Conservation (phyloP, 2,797 vertebrate species). For the Threskiornis aethiopicus region DNA sequence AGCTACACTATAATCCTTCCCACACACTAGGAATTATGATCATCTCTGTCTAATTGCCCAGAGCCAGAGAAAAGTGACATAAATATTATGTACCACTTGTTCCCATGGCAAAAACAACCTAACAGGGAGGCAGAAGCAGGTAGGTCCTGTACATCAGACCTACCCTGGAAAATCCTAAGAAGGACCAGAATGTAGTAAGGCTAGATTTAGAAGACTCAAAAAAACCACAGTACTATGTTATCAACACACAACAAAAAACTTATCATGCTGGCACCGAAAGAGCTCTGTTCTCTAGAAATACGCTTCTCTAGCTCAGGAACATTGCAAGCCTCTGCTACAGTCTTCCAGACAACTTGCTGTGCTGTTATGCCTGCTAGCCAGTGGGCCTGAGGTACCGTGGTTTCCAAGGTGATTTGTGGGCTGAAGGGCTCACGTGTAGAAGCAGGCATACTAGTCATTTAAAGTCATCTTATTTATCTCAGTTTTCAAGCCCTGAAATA, state of each 20-base stretch:
- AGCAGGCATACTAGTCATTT: neutral
- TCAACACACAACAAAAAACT: accelerated
- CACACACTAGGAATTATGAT: neutral
- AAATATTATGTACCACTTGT: neutral
- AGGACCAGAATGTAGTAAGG: neutral
- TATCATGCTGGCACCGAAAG: neutral
- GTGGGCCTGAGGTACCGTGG: neutral
- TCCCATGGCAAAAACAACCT: neutral
- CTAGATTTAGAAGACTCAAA: neutral
- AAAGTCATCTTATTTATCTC: neutral
- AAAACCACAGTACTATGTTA: neutral
- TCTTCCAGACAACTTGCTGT: neutral
- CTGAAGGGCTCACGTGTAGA: neutral
- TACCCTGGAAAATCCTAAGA: neutral
- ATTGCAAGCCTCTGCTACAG: neutral
- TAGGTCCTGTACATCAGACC: neutral
- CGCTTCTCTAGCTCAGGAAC: neutral
- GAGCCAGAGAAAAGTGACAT: neutral
- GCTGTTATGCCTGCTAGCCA: neutral
- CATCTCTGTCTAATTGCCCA: neutral
- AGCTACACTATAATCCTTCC: neutral
- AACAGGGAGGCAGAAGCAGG: neutral
- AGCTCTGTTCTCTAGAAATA: neutral
- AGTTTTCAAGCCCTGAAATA: neutral
- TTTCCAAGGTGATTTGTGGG: conserved; percentile 5